phyloP scores from a whole-genome alignment of 2,797 vertebrate species.

The Malacoctenus gilli region DNA sequence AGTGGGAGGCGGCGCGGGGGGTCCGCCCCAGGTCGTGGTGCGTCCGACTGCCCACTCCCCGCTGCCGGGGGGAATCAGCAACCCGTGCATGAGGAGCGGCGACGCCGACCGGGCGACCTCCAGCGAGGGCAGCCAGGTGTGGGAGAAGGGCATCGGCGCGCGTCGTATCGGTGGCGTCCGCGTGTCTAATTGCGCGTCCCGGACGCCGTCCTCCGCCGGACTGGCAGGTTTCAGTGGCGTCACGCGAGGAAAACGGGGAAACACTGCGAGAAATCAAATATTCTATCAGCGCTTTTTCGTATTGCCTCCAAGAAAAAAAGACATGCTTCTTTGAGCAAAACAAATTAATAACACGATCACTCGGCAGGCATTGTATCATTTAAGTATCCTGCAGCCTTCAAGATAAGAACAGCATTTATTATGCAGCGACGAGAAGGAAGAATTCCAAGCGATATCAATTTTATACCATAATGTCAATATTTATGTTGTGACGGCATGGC shows the following conservation, averaged over 20 bases:
- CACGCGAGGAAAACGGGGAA: neutral
- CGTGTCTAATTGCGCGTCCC: neutral
- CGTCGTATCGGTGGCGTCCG: neutral
- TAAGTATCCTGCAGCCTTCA: neutral
- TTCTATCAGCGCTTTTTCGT: neutral
- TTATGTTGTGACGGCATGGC: neutral
- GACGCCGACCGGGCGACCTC: constrained; percentile 61
- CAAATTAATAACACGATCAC: neutral
- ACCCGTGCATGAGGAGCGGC: constrained; percentile 34
- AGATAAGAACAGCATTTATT: neutral
- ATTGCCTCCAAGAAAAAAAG: neutral
- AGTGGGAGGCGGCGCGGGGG: constrained; percentile 51
- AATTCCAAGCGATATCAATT: neutral
- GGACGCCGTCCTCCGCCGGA: neutral
- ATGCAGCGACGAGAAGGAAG: constrained; percentile 2
- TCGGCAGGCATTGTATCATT: neutral
- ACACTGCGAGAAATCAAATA: neutral
- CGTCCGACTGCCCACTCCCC: constrained; percentile 90
- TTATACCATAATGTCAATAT: constrained; percentile 22
- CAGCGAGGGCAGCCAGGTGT: constrained; percentile 70
- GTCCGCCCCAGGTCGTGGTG: constrained; percentile 91
- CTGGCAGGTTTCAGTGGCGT: neutral
- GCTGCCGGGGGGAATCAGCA: constrained; percentile 57
- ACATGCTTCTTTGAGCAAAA: constrained; percentile 1
- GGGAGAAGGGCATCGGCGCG: neutral